Conservation (phyloP, 2,888 invertebrate species). For the Meloe dianella region DNA sequence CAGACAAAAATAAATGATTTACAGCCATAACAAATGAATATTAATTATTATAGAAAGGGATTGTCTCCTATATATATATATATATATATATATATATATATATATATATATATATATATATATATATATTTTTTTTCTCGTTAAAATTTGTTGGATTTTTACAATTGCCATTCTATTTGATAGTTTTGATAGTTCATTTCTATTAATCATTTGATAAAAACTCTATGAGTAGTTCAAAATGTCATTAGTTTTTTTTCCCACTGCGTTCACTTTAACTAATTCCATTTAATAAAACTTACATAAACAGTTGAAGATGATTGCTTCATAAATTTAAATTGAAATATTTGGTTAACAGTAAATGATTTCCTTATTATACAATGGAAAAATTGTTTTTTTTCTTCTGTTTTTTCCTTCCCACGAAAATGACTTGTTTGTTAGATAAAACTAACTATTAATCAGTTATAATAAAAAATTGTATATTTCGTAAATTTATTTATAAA, state of each 20-base stretch:
- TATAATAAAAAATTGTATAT: no score
- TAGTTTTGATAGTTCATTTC: not conserved
- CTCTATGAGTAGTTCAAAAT: not conserved
- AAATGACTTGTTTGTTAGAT: slow-evolving; percentile 1
- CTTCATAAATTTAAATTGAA: not conserved
- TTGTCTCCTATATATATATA: no score
- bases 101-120: no score
- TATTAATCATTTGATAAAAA: not conserved
- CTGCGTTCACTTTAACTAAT: not conserved
- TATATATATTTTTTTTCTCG: no score
- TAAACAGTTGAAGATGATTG: slow-evolving; percentile 6
- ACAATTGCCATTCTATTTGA: not conserved
- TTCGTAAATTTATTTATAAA: no score
- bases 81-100: no score
- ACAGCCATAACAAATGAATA: no score
- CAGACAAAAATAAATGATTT: not conserved
- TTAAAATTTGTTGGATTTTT: not conserved
- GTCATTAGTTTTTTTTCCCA: not conserved
- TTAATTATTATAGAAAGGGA: no score
- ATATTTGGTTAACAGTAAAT: not conserved
- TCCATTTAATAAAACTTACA: not conserved
- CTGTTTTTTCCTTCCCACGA: not conserved
- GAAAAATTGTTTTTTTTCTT: not conserved
- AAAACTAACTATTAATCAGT: not conserved
- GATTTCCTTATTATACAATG: slow-evolving; percentile 6